Conservation (phyloP, 2,113 vertebrate species). For the Apodemus speciosus region DNA sequence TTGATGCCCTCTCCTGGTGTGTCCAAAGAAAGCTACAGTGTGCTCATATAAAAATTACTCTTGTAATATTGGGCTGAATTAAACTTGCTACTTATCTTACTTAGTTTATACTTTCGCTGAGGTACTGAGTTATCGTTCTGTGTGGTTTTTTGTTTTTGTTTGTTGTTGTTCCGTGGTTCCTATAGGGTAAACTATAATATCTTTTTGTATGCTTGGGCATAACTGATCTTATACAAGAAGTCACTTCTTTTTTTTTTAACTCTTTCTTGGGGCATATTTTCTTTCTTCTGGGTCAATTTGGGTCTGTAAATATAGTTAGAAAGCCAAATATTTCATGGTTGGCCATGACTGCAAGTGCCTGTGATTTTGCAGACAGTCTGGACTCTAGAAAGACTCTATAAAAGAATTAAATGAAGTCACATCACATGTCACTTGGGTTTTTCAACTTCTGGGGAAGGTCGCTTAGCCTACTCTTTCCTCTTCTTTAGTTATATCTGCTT, state of each 20-base stretch:
- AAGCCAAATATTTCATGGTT: background rate
- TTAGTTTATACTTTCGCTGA: background rate
- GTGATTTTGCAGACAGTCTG: background rate
- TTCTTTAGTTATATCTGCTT: background rate
- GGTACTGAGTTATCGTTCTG: background rate
- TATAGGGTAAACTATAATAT: background rate
- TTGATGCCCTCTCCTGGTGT: no score
- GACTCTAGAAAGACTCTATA: background rate
- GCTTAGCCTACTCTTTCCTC: background rate
- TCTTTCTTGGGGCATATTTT: background rate
- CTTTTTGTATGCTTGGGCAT: background rate
- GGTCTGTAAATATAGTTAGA: slow-evolving; percentile 10
- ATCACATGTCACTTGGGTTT: background rate
- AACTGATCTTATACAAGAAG: background rate
- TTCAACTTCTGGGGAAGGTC: background rate
- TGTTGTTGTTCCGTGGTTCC: background rate
- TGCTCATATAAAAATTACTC: background rate
- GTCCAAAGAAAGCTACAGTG: no score
- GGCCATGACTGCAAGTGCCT: background rate
- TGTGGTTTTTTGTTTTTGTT: background rate
- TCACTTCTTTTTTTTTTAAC: background rate
- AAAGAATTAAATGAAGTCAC: background rate
- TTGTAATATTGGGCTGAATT: background rate
- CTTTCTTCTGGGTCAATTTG: background rate
- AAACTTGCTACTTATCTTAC: background rate